phyloP scores from a whole-genome alignment of 2,888 invertebrate species.

The Atethmia centrago region DNA sequence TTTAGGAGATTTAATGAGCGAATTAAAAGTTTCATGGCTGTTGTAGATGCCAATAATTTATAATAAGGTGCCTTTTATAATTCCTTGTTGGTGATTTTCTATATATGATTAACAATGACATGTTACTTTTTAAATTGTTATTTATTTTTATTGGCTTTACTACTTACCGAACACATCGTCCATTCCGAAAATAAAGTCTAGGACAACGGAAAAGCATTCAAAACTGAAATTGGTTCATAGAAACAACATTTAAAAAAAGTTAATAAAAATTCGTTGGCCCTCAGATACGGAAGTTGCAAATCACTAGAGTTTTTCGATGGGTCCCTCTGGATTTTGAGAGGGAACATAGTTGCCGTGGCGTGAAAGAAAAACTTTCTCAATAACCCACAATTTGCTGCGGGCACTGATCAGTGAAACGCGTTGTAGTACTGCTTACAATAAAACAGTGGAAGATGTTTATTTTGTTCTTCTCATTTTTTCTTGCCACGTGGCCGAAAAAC shows the following conservation, averaged over 20 bases:
- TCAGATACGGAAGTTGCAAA: slow-evolving; percentile 81
- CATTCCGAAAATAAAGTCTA: background rate
- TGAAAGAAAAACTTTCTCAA: slow-evolving; percentile 59
- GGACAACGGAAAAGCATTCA: background rate
- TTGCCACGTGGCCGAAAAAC: slow-evolving; percentile 11
- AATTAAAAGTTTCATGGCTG: slow-evolving; percentile 28
- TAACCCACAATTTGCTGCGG: slow-evolving; percentile 56
- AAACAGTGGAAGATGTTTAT: slow-evolving; percentile 20
- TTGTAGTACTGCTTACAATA: slow-evolving; percentile 19
- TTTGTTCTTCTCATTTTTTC: slow-evolving; percentile 25
- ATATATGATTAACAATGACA: background rate
- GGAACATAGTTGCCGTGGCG: slow-evolving; percentile 69
- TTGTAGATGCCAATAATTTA: slow-evolving; percentile 10
- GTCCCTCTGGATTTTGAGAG: slow-evolving; percentile 81
- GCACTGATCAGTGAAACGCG: slow-evolving; percentile 47
- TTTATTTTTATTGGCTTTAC: background rate
- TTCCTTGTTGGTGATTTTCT: background rate
- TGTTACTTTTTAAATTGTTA: background rate
- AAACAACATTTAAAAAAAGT: slow-evolving; percentile 27
- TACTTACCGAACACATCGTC: too few species aligned
- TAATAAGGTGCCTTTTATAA: slow-evolving; percentile 1
- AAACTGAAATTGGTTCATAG: slow-evolving; percentile 14
- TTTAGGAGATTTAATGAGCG: slow-evolving; percentile 30
- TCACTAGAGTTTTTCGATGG: slow-evolving; percentile 81
- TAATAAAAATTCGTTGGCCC: slow-evolving; percentile 65